Evolutionary conservation across 2,888 invertebrate species (phyloP).

Genomic region (Pseudeuparius sepicola): DNA sequence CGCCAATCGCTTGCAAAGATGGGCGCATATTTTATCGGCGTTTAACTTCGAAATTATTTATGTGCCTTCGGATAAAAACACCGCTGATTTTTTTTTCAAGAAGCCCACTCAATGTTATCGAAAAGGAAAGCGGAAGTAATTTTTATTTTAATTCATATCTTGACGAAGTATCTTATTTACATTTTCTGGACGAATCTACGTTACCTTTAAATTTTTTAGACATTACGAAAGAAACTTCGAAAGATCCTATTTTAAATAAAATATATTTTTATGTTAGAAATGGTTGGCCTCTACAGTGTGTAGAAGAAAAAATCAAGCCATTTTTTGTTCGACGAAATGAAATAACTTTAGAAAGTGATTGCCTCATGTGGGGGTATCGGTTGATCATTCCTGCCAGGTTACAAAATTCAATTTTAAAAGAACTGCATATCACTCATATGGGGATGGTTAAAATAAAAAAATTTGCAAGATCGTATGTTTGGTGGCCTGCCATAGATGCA

Average conservation of each 20-base stretch:
- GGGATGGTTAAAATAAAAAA: conserved; percentile 1
- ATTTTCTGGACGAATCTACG: too few relatives aligned
- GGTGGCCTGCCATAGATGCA: not conserved
- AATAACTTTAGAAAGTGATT: not conserved
- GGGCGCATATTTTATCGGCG: conserved; percentile 1
- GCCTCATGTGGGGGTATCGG: conserved; percentile 1
- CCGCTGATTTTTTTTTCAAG: conserved; percentile 2
- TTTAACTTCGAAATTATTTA: not conserved
- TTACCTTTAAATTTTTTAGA: too few relatives aligned
- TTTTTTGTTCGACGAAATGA: not conserved
- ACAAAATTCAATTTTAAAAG: not conserved
- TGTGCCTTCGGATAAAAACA: not conserved
- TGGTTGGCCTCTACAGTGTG: not conserved
- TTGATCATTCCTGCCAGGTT: conserved; percentile 1
- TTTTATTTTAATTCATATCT: too few relatives aligned
- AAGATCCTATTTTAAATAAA: too few relatives aligned
- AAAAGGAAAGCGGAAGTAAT: too few relatives aligned
- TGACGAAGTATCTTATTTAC: too few relatives aligned
- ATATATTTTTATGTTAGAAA: conserved; percentile 1
- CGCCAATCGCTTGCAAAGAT: not conserved
- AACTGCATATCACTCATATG: not conserved
- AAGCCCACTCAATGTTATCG: too few relatives aligned
- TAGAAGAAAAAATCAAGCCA: not conserved
- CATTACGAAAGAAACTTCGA: too few relatives aligned
- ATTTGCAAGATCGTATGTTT: conserved; percentile 1